A percentile compares a stretch with the other conserved stretches of the same genome.
Conservation (phyloP, 2,113 vertebrate species). For the Glaucomys volans region DNA sequence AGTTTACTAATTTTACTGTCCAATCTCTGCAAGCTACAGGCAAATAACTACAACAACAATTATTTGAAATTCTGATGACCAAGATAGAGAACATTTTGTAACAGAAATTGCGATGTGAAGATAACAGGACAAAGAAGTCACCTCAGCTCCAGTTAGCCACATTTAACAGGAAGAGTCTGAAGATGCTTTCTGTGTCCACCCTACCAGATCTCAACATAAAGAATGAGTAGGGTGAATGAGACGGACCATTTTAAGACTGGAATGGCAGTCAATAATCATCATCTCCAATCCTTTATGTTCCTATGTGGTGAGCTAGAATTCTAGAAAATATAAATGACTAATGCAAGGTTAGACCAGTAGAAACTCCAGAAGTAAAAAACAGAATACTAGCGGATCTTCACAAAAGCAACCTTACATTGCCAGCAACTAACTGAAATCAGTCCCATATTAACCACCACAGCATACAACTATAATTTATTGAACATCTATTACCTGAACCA, state of each 20-base stretch:
- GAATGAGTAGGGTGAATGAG: not conserved
- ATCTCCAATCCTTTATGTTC: not conserved
- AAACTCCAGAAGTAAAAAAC: not conserved
- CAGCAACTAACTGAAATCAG: not conserved
- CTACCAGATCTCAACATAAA: constrained; percentile 24
- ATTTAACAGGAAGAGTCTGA: not conserved
- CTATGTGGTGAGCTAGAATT: not conserved
- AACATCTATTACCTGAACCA: not conserved
- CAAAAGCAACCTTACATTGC: not conserved
- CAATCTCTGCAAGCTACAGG: constrained; percentile 24
- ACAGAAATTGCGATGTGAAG: not conserved
- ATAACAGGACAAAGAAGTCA: not conserved
- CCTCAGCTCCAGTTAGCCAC: not conserved
- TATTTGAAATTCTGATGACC: not conserved
- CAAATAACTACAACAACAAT: not conserved
- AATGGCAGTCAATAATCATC: not conserved
- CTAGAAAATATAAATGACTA: not conserved
- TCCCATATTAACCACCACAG: not conserved
- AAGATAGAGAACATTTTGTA: not conserved
- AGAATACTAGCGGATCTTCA: not conserved
- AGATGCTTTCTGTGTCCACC: not conserved
- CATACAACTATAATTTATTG: not conserved
- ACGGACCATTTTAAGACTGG: not conserved
- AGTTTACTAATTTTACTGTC: constrained; percentile 57
- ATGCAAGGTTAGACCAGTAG: not conserved